Evolutionary conservation across 2,888 invertebrate genomes (phyloP).

Genomic region (Oxystoma pomonae): DNA sequence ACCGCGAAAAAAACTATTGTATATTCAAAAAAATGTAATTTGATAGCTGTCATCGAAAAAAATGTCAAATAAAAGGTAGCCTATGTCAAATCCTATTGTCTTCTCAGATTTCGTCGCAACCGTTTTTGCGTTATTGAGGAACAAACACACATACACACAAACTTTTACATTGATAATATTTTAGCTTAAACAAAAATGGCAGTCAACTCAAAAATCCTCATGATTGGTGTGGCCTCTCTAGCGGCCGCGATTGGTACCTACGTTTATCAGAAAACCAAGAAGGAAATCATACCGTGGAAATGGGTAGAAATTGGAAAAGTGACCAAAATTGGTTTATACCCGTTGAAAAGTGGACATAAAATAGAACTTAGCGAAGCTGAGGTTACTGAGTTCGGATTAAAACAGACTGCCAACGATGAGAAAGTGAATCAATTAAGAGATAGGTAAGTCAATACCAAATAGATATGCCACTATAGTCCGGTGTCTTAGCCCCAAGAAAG

Average conservation of each 20-base stretch:
- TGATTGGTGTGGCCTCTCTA: conserved; percentile 25
- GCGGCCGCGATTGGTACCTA: conserved; percentile 29
- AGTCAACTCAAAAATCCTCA: not conserved
- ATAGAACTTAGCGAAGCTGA: conserved; percentile 39
- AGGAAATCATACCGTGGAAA: conserved; percentile 35
- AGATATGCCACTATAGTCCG: no score
- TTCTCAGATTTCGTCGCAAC: no score
- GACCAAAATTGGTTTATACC: conserved; percentile 41
- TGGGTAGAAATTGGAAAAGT: conserved; percentile 43
- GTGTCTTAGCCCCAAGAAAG: no score
- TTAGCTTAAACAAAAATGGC: not conserved
- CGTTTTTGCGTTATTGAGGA: no score
- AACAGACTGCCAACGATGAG: conserved; percentile 32
- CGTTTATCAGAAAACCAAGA: conserved; percentile 32
- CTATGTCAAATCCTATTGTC: no score
- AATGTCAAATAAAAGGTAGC: no score
- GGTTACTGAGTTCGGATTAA: conserved; percentile 39
- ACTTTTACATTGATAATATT: no score
- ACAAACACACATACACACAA: no score
- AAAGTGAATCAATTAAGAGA: conserved; percentile 35
- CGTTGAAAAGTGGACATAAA: conserved; percentile 44
- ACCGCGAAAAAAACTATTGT: no score
- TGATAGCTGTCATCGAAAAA: no score
- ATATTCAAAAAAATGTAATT: no score
- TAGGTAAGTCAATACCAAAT: no score